Evolutionary conservation across 2,888 invertebrate species (phyloP), one percentile per base, ranked within the genome.

Genomic region (Apotomis capreana): DNA sequence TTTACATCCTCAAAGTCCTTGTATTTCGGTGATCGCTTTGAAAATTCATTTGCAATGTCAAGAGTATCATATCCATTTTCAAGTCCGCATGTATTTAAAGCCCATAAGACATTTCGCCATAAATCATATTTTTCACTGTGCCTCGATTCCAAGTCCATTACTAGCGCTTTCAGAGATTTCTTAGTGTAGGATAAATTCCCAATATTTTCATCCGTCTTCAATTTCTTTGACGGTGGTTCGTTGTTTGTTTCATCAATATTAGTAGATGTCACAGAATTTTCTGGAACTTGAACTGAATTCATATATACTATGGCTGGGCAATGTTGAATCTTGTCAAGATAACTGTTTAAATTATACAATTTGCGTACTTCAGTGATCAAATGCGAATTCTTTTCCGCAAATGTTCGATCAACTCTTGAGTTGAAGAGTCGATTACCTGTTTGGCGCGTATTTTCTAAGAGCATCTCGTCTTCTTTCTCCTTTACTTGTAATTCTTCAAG

Each of bases 51-150:
- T 8, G 69, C 69, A 69, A 69, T 57, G 6, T 60, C 36, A 63
- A 69, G 63, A 62, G 69, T 57, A 15, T 69, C 69, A 62, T 63
- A 69, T 63, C 69, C 69, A 44, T n/a, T 13, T 55, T 69, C 69
- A 36, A 13, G 62, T 13, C 69, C 69, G 63, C 52, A 62, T 69
- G 62, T 13, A 63, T 69, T 63, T 46, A 69, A 69, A 63, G 69
- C 69, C 69, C 69, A 69, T 46, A 69, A 55, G 55, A 69, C 69
- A 52, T 69, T 69, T 62, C 63, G 69, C 69, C 69, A 62, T 57
- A 69, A 46, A 54, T 69, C 46, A 62, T 55, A 62, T 57, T 69
- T 57, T 54, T 69, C 51, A 55, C 62, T 62, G 49, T 69, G 69
- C 54, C 69, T 63, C 62, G 10, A 26, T 46, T 69, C 69, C 69